These are phyloP conservation scores for Drosophila arizonae DNA, from an alignment of 1,140 invertebrate species.

Conservation along the genomic window DNA sequence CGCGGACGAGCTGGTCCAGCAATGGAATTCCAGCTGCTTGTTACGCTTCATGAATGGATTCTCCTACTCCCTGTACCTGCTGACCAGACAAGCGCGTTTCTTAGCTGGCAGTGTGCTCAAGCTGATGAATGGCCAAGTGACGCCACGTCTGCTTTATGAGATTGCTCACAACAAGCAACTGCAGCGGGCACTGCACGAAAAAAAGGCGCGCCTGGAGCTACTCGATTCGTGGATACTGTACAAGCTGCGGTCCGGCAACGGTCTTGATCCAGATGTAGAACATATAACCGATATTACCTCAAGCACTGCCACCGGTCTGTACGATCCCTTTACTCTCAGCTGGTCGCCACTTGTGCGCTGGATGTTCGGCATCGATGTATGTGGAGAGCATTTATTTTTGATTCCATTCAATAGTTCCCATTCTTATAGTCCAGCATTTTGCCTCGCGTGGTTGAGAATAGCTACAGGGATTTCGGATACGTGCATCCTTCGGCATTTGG, in stretches of 20 bases:
- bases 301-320: constrained; percentile 95
- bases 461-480: constrained; percentile 88
- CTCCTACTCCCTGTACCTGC: constrained; percentile 87
- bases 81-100: constrained; percentile 91
- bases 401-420: no score
- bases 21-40: constrained; percentile 93
- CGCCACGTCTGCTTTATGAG: constrained; percentile 90
- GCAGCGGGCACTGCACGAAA: constrained; percentile 85
- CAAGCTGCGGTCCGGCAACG: constrained; percentile 85
- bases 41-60: constrained; percentile 86
- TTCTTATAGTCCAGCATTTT: constrained; percentile 86
- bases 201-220: constrained; percentile 92
- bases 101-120: constrained; percentile 90
- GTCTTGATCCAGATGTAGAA: constrained; percentile 51
- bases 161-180: constrained; percentile 88
- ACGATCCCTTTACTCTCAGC: constrained; percentile 95
- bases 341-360: constrained; percentile 85
- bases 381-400: constrained; percentile 78
- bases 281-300: constrained; percentile 94
- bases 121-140: constrained; percentile 93
- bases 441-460: constrained; percentile 91
- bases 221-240: constrained; percentile 97
- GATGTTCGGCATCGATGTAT: constrained; percentile 86
- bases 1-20: constrained; percentile 89
- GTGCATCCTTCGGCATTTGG: constrained; percentile 88